These are phyloP conservation scores for Epistrophe grossulariae DNA, from an alignment of 2,888 invertebrate species.

Conservation along the genomic window DNA sequence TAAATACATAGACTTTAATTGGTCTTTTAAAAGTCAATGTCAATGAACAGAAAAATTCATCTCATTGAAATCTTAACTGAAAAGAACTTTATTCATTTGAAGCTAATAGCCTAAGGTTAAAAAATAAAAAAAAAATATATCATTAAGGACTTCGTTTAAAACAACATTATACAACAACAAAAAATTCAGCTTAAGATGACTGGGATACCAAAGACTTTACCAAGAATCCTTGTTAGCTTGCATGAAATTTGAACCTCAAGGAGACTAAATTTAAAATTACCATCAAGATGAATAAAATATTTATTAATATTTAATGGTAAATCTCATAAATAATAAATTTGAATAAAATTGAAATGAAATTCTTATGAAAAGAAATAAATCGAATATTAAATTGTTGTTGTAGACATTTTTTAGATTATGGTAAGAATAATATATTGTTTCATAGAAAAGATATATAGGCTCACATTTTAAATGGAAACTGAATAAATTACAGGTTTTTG, in stretches of 20 bases:
- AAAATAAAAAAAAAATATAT: not conserved
- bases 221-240: not conserved
- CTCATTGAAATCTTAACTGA: not conserved
- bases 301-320: not conserved
- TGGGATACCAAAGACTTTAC: not conserved
- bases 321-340: conserved; percentile 10
- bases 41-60: not conserved
- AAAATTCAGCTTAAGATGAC: not conserved
- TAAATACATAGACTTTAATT: not conserved
- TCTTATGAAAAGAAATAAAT: conserved; percentile 6
- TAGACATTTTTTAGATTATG: not conserved
- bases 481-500: no score
- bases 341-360: conserved; percentile 1
- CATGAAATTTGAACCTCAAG: not conserved
- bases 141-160: not conserved
- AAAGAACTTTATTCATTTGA: not conserved
- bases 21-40: not conserved
- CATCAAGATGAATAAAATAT: not conserved
- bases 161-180: not conserved
- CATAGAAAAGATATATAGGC: no score
- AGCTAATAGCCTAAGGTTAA: not conserved
- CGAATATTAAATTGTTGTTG: not conserved
- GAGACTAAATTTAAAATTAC: conserved; percentile 3
- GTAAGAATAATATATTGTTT: no score
- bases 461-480: no score